A percentile compares a stretch with the other conserved stretches of the same genome.
Conservation (phyloP, 2,797 vertebrate species). For the Taeniopygia guttata region DNA sequence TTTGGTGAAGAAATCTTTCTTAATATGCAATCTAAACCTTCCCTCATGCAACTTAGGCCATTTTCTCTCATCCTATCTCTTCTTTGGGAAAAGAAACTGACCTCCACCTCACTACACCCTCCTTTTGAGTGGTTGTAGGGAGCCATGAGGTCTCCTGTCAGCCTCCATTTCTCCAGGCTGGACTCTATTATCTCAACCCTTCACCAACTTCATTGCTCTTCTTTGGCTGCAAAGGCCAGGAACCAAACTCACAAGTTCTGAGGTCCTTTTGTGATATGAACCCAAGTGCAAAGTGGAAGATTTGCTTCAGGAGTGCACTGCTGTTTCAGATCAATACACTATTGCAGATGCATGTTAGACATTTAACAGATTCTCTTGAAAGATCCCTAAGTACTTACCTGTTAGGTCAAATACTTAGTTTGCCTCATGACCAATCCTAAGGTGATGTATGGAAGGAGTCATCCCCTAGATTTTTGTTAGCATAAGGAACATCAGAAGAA, state of each 20-base stretch:
- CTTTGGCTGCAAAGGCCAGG: background rate
- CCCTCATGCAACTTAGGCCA: fast-evolving
- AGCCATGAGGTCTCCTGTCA: background rate
- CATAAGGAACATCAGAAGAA: background rate
- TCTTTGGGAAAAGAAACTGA: background rate
- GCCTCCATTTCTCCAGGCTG: background rate
- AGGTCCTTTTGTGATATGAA: background rate
- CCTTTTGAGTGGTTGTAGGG: background rate
- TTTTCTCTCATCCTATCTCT: background rate
- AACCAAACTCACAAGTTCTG: background rate
- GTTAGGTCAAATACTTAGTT: background rate
- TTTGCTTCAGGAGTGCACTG: background rate
- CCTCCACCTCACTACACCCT: no score
- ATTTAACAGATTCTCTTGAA: fast-evolving
- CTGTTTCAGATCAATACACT: background rate
- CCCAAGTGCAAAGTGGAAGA: background rate
- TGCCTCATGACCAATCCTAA: no score
- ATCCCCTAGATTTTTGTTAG: background rate
- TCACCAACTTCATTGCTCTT: background rate
- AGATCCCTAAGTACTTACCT: background rate
- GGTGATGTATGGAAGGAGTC: background rate
- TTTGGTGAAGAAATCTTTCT: background rate
- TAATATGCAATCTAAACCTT: background rate
- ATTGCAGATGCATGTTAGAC: background rate
- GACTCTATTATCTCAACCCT: fast-evolving